A percentile compares a stretch with the other conserved stretches of the same genome.
These are phyloP conservation scores for Ypsolopha sequella DNA, from an alignment of 2,888 invertebrate genomes.

Conservation along the genomic window DNA sequence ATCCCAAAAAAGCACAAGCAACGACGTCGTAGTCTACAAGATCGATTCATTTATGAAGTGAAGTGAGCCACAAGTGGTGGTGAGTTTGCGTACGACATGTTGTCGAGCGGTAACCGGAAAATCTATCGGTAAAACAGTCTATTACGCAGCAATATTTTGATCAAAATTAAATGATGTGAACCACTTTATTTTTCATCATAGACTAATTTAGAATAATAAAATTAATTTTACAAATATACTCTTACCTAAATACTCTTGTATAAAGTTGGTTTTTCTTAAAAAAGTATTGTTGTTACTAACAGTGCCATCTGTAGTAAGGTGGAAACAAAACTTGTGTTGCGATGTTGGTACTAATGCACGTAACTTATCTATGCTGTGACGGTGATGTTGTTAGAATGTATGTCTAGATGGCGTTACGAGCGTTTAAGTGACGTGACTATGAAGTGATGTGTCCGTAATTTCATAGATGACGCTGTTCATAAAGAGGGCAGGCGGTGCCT, in stretches of 20 bases:
- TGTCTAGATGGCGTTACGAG: no score
- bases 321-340: no score
- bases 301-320: no score
- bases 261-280: no score
- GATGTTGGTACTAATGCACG: no score
- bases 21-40: conserved; percentile 52
- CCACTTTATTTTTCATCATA: neutral
- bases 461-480: no score
- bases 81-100: conserved; percentile 55
- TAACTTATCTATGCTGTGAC: no score
- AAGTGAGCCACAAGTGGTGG: conserved; percentile 43
- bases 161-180: neutral
- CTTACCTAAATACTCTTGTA: neutral
- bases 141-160: conserved; percentile 40
- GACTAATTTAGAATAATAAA: neutral
- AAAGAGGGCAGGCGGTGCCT: no score
- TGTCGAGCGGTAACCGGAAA: conserved; percentile 62
- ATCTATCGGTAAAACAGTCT: conserved; percentile 45
- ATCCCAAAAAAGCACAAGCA: conserved; percentile 60
- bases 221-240: neutral
- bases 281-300: no score
- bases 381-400: no score
- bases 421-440: no score
- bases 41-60: conserved; percentile 64
- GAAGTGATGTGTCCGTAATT: no score